Evolutionary conservation across 2,888 invertebrate species (phyloP).

Genomic region (Aricia artaxerxes): DNA sequence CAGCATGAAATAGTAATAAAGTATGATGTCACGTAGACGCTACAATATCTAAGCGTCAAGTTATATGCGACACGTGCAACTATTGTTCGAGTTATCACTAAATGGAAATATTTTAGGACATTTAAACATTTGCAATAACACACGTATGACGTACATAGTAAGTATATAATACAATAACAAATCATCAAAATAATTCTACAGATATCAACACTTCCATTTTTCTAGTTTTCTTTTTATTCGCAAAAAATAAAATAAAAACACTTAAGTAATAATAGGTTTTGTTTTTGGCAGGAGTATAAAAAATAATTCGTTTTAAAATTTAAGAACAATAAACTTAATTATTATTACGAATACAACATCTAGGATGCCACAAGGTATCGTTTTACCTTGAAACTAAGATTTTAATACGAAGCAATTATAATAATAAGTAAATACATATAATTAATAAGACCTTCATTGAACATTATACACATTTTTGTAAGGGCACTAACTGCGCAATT

Average conservation of each 20-base stretch:
- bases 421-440: neutral
- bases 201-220: neutral
- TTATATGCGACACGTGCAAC: conserved; percentile 22
- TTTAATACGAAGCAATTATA: neutral
- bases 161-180: neutral
- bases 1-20: conserved; percentile 6
- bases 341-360: neutral
- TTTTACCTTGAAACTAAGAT: neutral
- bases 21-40: conserved; percentile 18
- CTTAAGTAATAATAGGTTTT: neutral
- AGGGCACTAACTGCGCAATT: neutral
- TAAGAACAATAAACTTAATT: neutral
- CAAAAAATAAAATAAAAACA: neutral
- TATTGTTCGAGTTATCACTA: conserved; percentile 12
- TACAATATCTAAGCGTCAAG: conserved; percentile 23
- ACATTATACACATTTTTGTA: neutral
- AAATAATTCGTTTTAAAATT: neutral
- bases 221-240: neutral
- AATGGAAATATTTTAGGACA: conserved; percentile 16
- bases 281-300: neutral
- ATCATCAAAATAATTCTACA: neutral
- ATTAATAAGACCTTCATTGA: neutral
- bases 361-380: neutral
- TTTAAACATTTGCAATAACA: conserved; percentile 14
- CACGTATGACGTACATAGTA: conserved; percentile 8